These are phyloP conservation scores for Andrena dorsata DNA, from an alignment of 2,888 invertebrate species.

Conservation along the genomic window DNA sequence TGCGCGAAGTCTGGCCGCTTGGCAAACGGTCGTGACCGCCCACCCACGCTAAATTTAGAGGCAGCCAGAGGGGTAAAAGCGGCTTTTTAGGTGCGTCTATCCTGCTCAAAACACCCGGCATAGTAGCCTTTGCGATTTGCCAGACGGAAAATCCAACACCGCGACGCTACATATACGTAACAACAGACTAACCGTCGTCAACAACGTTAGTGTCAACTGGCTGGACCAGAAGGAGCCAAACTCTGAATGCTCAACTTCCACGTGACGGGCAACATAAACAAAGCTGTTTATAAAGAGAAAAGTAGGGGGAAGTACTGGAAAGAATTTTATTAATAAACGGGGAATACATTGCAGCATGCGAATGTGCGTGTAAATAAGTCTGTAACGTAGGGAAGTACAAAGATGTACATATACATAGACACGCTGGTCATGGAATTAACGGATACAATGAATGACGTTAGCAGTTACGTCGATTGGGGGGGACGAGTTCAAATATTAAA, in stretches of 20 bases:
- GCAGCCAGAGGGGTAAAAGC: conserved; percentile 59
- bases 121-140: conserved; percentile 39
- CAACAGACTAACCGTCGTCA: conserved; percentile 2
- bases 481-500: conserved; percentile 40
- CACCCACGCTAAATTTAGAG: conserved; percentile 83
- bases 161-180: conserved; percentile 8
- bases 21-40: conserved; percentile 78
- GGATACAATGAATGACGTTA: conserved; percentile 36
- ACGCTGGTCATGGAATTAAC: conserved; percentile 12
- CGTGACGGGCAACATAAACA: conserved; percentile 10
- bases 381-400: conserved; percentile 9
- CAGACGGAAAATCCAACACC: conserved; percentile 43
- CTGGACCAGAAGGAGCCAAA: neutral
- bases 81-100: conserved; percentile 57
- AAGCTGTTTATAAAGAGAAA: neutral
- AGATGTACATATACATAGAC: conserved; percentile 2
- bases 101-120: conserved; percentile 46
- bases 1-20: conserved; percentile 72
- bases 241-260: neutral
- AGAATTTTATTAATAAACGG: neutral
- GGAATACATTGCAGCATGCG: neutral
- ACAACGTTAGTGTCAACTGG: conserved; percentile 12
- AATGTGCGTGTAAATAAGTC: neutral
- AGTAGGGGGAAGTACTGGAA: neutral
- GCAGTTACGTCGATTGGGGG: conserved; percentile 20